Percentiles rank a stretch among this genome's conserved stretches.
Evolutionary conservation across 2,888 invertebrate species (phyloP).

Genomic region (Trachelus stipa): DNA sequence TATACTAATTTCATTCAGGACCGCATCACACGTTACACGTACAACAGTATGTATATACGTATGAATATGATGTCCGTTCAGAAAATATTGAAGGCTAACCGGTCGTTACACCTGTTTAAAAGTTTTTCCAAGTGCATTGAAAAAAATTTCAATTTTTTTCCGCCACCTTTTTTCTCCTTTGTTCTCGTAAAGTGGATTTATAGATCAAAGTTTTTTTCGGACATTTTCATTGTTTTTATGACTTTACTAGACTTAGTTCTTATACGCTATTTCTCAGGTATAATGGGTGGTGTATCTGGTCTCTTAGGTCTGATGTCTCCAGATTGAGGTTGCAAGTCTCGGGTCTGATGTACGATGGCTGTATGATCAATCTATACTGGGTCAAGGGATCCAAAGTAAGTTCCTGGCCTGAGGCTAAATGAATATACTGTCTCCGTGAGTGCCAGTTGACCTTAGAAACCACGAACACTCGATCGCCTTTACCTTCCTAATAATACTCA

Average conservation of each 20-base stretch:
- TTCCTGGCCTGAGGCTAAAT: conserved; percentile 1
- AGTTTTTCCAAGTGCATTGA: background rate
- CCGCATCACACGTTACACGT: background rate
- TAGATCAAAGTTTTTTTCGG: background rate
- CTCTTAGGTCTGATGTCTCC: background rate
- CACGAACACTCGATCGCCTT: background rate
- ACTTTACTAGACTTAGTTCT: background rate
- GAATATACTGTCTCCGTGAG: background rate
- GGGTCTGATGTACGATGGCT: background rate
- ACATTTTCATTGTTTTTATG: background rate
- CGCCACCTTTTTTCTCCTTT: background rate
- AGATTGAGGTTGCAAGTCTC: background rate
- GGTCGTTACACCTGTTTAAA: background rate
- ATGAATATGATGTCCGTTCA: background rate
- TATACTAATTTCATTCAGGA: background rate
- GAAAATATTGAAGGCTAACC: background rate
- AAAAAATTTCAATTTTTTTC: background rate
- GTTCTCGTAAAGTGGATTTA: background rate
- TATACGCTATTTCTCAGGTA: background rate
- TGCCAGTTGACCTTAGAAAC: conserved; percentile 4
- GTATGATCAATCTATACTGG: background rate
- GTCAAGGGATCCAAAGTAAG: conserved; percentile 8
- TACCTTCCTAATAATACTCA: background rate
- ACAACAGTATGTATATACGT: background rate
- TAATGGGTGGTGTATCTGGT: background rate